Evolutionary conservation across 2,797 vertebrate species (phyloP).

Genomic region (Cheirogaleus major): DNA sequence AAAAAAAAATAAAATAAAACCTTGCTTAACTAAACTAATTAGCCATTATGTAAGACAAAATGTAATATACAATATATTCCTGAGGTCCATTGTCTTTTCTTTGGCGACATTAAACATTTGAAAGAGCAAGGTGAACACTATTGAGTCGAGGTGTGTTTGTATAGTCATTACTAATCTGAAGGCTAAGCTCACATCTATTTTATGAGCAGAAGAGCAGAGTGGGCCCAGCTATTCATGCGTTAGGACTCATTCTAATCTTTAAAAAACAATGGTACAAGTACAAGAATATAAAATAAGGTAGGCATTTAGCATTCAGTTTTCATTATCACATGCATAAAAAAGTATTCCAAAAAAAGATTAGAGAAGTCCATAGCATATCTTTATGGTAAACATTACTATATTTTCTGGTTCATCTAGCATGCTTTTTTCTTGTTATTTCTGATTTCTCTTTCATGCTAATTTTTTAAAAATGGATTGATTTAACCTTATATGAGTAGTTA

Average conservation of each 20-base stretch:
- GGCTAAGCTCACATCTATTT: not conserved
- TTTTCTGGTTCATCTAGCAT: not conserved
- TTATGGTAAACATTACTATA: not conserved
- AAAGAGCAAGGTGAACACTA: not conserved
- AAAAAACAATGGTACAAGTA: not conserved
- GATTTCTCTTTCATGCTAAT: not conserved
- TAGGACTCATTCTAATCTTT: not conserved
- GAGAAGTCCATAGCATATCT: not conserved
- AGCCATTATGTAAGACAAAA: not conserved
- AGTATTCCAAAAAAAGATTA: not conserved
- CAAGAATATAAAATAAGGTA: not conserved
- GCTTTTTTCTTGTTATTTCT: not conserved
- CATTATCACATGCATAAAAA: not conserved
- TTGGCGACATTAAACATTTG: not conserved
- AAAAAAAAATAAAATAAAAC: too few species aligned
- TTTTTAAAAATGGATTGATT: not conserved
- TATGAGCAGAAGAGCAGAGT: not conserved
- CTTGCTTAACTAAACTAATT: not conserved
- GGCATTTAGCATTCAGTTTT: not conserved
- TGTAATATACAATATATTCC: not conserved
- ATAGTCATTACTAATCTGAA: not conserved
- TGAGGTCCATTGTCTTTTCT: not conserved
- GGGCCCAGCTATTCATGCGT: not conserved
- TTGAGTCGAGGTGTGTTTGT: not conserved
- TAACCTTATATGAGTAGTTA: not conserved